Percentiles rank a stretch among this genome's conserved stretches.
These are phyloP conservation scores for Abramis brama DNA, from an alignment of 2,113 vertebrate species.

Conservation along the genomic window DNA sequence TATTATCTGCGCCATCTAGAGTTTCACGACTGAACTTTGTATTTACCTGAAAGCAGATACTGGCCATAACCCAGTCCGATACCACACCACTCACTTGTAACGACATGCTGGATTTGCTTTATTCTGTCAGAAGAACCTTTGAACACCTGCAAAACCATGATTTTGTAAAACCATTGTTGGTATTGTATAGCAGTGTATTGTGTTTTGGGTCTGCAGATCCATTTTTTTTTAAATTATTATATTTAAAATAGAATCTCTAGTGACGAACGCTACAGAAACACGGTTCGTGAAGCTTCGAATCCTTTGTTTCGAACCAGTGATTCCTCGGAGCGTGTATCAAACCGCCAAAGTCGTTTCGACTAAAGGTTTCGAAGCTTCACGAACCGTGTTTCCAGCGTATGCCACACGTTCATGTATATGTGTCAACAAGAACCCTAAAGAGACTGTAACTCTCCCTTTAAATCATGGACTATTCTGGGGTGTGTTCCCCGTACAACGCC, in stretches of 20 bases:
- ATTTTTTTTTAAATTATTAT: not conserved
- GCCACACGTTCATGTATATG: no score
- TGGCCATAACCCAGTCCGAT: constrained; percentile 88
- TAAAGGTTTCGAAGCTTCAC: no score
- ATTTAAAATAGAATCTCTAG: not conserved
- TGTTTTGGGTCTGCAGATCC: not conserved
- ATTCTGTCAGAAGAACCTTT: constrained; percentile 92
- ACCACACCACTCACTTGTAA: constrained; percentile 89
- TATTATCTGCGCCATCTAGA: no score
- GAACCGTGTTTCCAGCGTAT: no score
- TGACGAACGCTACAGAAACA: no score
- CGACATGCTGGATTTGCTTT: constrained; percentile 88
- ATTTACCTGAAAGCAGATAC: constrained; percentile 91
- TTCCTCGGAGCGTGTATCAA: no score
- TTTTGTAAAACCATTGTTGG: not conserved
- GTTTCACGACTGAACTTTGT: no score
- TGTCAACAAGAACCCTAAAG: not conserved
- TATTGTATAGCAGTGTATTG: no score
- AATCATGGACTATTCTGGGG: not conserved
- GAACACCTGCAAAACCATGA: constrained; percentile 83
- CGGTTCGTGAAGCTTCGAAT: no score
- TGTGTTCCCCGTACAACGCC: no score
- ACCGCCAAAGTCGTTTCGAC: no score
- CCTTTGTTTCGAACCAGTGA: no score
- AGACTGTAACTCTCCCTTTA: not conserved